Percentiles rank a stretch among this genome's conserved stretches.
phyloP scores from a whole-genome alignment of 2,888 invertebrate species.

The Hylaea fasciaria region DNA sequence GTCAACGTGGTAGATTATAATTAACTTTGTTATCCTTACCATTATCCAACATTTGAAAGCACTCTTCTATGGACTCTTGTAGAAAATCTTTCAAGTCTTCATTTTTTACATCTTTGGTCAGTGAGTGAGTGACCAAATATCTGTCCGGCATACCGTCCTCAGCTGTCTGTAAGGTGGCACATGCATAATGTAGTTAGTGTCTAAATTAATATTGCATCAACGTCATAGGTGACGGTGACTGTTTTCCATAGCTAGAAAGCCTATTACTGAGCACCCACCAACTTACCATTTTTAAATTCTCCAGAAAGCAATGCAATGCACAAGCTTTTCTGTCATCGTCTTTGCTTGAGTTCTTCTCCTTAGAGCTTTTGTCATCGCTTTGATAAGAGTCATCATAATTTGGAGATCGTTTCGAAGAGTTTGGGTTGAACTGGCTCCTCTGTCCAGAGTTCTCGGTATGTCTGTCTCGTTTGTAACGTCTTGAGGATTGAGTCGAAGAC shows the following conservation, averaged over 20 bases:
- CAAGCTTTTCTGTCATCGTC: conserved; percentile 76
- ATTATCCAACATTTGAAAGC: conserved; percentile 87
- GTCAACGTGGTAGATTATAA: neutral
- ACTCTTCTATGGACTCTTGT: conserved; percentile 89
- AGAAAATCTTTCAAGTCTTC: conserved; percentile 88
- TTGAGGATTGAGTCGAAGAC: conserved; percentile 52
- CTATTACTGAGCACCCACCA: too few relatives aligned
- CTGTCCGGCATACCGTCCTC: conserved; percentile 87
- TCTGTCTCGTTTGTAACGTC: conserved; percentile 67
- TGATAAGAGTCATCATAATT: conserved; percentile 53
- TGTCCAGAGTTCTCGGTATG: conserved; percentile 71
- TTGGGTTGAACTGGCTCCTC: conserved; percentile 77
- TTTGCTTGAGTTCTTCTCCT: conserved; percentile 58
- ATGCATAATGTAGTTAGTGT: too few relatives aligned
- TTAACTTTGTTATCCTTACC: conserved; percentile 56
- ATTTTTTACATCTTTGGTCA: conserved; percentile 86
- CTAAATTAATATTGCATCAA: too few relatives aligned
- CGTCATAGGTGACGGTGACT: too few relatives aligned
- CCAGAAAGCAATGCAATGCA: conserved; percentile 88
- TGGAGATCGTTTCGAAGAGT: conserved; percentile 54
- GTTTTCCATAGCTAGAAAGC: too few relatives aligned
- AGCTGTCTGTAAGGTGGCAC: conserved; percentile 75
- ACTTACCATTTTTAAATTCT: conserved; percentile 87
- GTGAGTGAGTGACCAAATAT: conserved; percentile 84
- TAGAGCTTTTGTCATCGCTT: conserved; percentile 59